These are phyloP conservation scores for Syritta pipiens DNA, from an alignment of 2,888 invertebrate species.

Conservation along the genomic window DNA sequence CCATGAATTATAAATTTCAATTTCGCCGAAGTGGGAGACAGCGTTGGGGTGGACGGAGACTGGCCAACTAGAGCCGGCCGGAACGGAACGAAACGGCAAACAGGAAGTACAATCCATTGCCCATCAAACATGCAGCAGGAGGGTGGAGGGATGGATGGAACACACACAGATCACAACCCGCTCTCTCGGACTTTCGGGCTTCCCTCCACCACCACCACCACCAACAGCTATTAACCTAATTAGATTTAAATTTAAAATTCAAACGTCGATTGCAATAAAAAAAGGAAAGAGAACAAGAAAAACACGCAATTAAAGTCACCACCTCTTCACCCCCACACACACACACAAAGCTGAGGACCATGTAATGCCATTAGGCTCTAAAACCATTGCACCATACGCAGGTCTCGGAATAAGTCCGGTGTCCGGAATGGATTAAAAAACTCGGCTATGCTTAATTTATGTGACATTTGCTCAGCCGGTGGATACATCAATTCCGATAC, in stretches of 20 bases:
- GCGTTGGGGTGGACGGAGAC: no score
- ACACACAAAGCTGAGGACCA: background rate
- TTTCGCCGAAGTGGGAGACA: background rate
- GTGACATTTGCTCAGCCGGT: conserved; percentile 27
- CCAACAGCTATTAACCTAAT: conserved; percentile 38
- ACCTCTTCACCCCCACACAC: conserved; percentile 15
- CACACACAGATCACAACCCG: background rate
- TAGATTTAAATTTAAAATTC: conserved; percentile 46
- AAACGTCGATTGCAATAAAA: conserved; percentile 21
- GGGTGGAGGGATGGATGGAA: background rate
- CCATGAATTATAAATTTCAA: conserved; percentile 32
- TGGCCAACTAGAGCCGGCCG: no score
- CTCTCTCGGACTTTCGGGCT: background rate
- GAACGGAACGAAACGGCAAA: no score
- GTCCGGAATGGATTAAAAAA: conserved; percentile 36
- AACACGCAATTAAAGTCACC: conserved; percentile 37
- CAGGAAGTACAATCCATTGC: conserved; percentile 17
- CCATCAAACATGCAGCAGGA: conserved; percentile 20
- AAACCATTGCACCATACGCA: background rate
- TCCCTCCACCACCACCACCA: background rate
- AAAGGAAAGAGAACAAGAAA: background rate
- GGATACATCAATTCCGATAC: background rate
- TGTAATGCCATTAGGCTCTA: conserved; percentile 26
- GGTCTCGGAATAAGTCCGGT: background rate
- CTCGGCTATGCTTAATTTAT: conserved; percentile 30